A percentile compares a stretch with the other conserved stretches of the same genome.
These are phyloP conservation scores for Camelus dromedarius DNA, from an alignment of 2,113 vertebrate species.

Conservation along the genomic window DNA sequence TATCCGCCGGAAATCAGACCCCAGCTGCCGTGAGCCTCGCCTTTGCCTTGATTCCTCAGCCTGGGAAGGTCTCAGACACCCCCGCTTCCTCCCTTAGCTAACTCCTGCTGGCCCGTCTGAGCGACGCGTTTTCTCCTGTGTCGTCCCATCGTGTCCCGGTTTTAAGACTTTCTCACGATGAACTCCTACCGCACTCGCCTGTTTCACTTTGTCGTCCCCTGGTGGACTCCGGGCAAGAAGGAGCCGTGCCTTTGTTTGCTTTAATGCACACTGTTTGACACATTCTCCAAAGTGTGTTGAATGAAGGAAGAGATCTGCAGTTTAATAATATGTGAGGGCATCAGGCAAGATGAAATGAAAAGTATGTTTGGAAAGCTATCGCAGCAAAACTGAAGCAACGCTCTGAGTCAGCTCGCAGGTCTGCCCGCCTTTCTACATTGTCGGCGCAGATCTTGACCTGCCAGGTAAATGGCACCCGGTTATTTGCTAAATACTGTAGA, in stretches of 20 bases:
- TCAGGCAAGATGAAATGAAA: not conserved
- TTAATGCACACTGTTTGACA: not conserved
- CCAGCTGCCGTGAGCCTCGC: not conserved
- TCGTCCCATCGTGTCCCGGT: not conserved
- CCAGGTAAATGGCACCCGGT: not conserved
- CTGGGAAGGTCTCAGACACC: not conserved
- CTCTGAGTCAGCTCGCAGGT: not conserved
- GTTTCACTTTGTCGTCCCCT: not conserved
- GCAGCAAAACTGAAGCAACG: not conserved
- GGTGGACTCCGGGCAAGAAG: not conserved
- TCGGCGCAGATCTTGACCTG: not conserved
- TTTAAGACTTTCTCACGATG: conserved; percentile 1
- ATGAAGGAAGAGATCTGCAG: not conserved
- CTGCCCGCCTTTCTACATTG: not conserved
- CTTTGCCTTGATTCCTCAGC: not conserved
- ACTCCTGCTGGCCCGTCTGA: not conserved
- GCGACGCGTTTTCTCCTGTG: not conserved
- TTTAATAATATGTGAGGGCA: conserved; percentile 6
- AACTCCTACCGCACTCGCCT: not conserved
- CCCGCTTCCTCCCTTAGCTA: not conserved
- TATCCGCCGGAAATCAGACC: not conserved
- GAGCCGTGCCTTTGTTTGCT: not conserved
- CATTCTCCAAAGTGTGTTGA: not conserved
- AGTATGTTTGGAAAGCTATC: not conserved
- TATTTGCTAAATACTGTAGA: not conserved